Conservation (phyloP, 1,140 invertebrate genomes). For the Hycleus phaleratus region DNA sequence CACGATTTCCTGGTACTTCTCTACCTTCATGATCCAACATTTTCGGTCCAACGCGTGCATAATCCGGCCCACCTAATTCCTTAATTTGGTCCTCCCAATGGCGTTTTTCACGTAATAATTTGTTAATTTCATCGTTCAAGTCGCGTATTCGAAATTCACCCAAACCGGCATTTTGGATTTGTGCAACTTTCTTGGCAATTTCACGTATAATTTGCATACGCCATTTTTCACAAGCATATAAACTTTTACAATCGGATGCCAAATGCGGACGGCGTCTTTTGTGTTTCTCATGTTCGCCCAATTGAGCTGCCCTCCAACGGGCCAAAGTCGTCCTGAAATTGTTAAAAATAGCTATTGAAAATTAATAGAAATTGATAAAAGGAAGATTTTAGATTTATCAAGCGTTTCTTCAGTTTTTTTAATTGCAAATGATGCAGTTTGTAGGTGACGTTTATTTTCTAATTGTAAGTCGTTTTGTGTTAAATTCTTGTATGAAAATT, state of each 20-base stretch:
- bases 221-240: slow-evolving; percentile 91
- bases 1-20: slow-evolving; percentile 95
- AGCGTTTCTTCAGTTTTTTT: too few relatives aligned
- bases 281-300: slow-evolving; percentile 69
- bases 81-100: slow-evolving; percentile 98
- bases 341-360: slow-evolving; percentile 4
- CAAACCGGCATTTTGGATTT: slow-evolving; percentile 98
- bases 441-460: too few relatives aligned
- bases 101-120: slow-evolving; percentile 85
- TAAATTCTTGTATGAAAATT: too few relatives aligned
- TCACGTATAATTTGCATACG: slow-evolving; percentile 93
- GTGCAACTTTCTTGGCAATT: slow-evolving; percentile 97
- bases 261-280: slow-evolving; percentile 85
- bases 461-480: too few relatives aligned
- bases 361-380: neutral
- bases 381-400: too few relatives aligned
- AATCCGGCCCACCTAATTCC: slow-evolving; percentile 92
- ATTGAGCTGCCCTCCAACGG: slow-evolving; percentile 88
- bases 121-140: slow-evolving; percentile 99
- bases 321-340: slow-evolving; percentile 83
- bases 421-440: too few relatives aligned
- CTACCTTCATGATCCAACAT: slow-evolving; percentile 95
- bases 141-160: slow-evolving; percentile 97
- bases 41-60: slow-evolving; percentile 81
- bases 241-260: slow-evolving; percentile 85